Evolutionary conservation across 2,888 invertebrate species (phyloP).

Genomic region (Congeria kusceri): DNA sequence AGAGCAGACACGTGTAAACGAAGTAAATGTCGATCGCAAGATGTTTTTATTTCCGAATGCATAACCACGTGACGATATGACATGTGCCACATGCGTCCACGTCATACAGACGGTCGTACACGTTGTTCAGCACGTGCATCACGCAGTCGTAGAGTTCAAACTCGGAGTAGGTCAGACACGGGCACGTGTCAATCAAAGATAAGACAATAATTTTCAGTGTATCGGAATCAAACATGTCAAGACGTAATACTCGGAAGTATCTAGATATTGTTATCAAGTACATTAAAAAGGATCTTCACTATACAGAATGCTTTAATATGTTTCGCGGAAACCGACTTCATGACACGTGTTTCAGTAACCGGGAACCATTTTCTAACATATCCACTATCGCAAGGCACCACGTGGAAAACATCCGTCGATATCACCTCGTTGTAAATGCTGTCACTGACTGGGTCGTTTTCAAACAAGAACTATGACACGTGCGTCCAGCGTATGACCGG

Average conservation of each 20-base stretch:
- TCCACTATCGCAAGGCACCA: constrained; percentile 23
- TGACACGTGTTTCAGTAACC: constrained; percentile 22
- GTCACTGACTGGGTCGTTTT: constrained; percentile 6
- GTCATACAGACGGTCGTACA: constrained; percentile 8
- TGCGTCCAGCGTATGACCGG: constrained; percentile 24
- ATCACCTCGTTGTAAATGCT: constrained; percentile 13
- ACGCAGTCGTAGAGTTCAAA: constrained; percentile 31
- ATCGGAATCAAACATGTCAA: constrained; percentile 10
- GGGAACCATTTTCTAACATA: constrained; percentile 33
- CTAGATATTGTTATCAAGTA: not conserved
- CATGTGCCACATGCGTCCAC: not conserved
- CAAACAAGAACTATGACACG: constrained; percentile 14
- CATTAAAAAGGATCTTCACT: constrained; percentile 34
- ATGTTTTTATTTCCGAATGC: not conserved
- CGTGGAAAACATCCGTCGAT: constrained; percentile 21
- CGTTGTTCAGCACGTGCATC: constrained; percentile 2
- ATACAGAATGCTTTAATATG: constrained; percentile 34
- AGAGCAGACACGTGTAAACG: not conserved
- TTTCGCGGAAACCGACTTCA: constrained; percentile 10
- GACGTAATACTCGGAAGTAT: not conserved
- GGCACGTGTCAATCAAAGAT: not conserved
- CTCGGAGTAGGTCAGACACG: constrained; percentile 16
- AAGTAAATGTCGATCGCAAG: not conserved
- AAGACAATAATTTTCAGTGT: constrained; percentile 14
- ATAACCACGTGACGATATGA: constrained; percentile 7